Base-by-base conservation (phyloP, 2,797 vertebrate genomes). In the Liparis tanakae region DNA sequence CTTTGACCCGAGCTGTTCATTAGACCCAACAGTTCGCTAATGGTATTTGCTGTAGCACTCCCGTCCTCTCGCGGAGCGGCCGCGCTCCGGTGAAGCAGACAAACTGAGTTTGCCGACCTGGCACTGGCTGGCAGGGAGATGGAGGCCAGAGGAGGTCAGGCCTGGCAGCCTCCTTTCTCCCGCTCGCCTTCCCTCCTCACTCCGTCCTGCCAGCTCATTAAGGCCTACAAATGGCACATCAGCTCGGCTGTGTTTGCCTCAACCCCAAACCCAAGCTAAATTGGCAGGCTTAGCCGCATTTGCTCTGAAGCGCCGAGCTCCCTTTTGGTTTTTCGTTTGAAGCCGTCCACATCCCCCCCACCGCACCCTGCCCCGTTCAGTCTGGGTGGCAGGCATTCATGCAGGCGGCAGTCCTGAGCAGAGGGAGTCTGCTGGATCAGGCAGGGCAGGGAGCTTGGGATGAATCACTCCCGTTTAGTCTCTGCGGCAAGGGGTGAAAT, bases 401-500 rank as follows among this genome's bases (percentile, higher is more conserved):
- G 94, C 94, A 95, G 95, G 93, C 94, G 92, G 94, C 92, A 94
- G 95, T 93, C 94, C 93, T 92, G 91, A 94, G 94, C 95, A 94
- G 88, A 87, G 95, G 95, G 95, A 95, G 93, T 94, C 93, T 95
- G 95, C 95, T 89, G 96, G 96, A 96, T 96, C 94, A 95, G 94
- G 92, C 87, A 89, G 95, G 96, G 94, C 94, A 94, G 92, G 92
- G 93, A 96, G 94, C 93, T 94, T 89, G 92, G 92, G 96, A 96
- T 95, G 94, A 93, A 94, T 94, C 93, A 94, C 95, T 96, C 94
- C 95, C 96, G 94, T 96, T 98, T 96, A 96, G 96, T 97, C 96
- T 97, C 96, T 96, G 95, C 90, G 89, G 94, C 94, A 94, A 88
- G 95, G 96, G 96, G 96, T 95, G 94, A 98, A 97, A 98, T 97